Percentiles rank a stretch among this genome's conserved stretches.
Conservation (phyloP, 92 coral and sea anemone species). For the Pocillopora meandrina region DNA sequence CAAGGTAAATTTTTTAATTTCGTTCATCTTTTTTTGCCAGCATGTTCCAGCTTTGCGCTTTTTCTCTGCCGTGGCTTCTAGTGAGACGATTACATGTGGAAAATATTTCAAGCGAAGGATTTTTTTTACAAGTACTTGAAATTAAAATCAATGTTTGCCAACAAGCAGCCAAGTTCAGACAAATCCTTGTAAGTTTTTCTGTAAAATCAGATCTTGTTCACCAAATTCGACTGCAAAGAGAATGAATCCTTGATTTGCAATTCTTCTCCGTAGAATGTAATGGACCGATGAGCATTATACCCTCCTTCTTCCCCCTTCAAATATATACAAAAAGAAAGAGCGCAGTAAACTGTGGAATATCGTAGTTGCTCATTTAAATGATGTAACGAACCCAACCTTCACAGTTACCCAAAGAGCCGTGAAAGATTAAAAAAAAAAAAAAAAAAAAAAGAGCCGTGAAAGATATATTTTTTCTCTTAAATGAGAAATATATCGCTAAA, state of each 20-base stretch:
- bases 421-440: too few relatives aligned
- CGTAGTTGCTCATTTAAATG: constrained; percentile 35
- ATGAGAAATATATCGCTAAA: constrained; percentile 30
- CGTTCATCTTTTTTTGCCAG: neutral
- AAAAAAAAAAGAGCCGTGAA: constrained; percentile 41
- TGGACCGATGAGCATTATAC: too few relatives aligned
- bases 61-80: constrained; percentile 14
- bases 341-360: constrained; percentile 39
- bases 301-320: too few relatives aligned
- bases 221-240: constrained; percentile 18
- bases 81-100: neutral
- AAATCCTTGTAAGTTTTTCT: constrained; percentile 33
- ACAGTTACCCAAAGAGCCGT: constrained; percentile 32
- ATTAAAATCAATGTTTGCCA: constrained; percentile 14
- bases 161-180: constrained; percentile 44
- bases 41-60: neutral
- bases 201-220: constrained; percentile 31
- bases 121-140: constrained; percentile 33
- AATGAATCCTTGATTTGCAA: neutral
- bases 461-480: constrained; percentile 35
- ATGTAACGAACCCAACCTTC: constrained; percentile 16
- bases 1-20: constrained; percentile 18
- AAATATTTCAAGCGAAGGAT: neutral
- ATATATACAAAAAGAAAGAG: constrained; percentile 8
- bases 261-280: too few relatives aligned